Evolutionary conservation across 2,888 invertebrate species (phyloP).

Genomic region (Eilema griseolum): DNA sequence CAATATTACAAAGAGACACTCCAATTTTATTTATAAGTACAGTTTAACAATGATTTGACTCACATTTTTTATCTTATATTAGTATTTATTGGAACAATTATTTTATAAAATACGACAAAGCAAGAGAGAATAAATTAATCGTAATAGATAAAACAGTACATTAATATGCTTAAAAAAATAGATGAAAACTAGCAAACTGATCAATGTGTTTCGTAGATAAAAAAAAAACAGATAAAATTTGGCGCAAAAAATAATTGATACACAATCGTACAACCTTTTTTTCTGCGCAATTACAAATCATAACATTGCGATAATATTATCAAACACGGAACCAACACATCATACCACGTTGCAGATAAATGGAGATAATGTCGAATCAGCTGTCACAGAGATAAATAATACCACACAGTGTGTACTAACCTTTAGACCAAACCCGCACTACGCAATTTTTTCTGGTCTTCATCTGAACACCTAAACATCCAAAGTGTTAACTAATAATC

Average conservation of each 20-base stretch:
- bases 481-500: no score
- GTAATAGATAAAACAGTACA: background rate
- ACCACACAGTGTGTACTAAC: slow-evolving; percentile 9
- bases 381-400: slow-evolving; percentile 3
- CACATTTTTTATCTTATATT: no score
- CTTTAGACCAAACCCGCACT: slow-evolving; percentile 22
- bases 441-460: background rate
- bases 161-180: background rate
- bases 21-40: no score
- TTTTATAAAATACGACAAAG: no score
- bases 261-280: background rate
- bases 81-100: no score
- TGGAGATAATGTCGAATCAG: slow-evolving; percentile 11
- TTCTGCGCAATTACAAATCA: slow-evolving; percentile 17
- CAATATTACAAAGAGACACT: no score
- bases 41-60: no score
- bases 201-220: background rate
- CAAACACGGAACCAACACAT: slow-evolving; percentile 15
- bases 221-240: background rate
- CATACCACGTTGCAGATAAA: slow-evolving; percentile 10
- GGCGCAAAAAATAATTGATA: background rate
- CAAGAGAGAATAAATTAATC: no score
- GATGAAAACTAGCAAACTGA: background rate
- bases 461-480: background rate
- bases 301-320: slow-evolving; percentile 18